Percentiles rank a stretch among this genome's conserved stretches.
These are phyloP conservation scores for Sus cebifrons DNA, from an alignment of 2,797 vertebrate species.

Conservation along the genomic window DNA sequence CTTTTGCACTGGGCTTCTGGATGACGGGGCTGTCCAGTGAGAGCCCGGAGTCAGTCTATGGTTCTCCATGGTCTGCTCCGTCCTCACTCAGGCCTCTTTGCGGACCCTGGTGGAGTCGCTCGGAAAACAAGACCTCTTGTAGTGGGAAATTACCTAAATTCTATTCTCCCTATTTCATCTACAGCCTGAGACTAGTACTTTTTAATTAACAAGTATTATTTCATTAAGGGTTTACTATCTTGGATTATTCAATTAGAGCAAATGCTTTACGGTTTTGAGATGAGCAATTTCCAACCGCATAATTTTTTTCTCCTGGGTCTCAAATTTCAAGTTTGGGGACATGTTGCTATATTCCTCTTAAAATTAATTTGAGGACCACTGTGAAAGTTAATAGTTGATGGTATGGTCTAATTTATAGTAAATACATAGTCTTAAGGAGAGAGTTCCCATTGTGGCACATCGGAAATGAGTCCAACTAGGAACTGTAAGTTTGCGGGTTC, in stretches of 20 bases:
- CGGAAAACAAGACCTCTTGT: background rate
- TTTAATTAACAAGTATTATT: background rate
- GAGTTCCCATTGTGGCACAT: too few species aligned
- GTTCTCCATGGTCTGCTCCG: background rate
- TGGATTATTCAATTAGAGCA: background rate
- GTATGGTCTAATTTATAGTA: background rate
- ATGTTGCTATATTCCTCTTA: background rate
- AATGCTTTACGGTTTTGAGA: background rate
- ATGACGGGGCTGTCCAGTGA: fast-evolving
- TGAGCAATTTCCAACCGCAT: background rate
- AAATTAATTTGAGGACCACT: background rate
- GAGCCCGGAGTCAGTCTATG: background rate
- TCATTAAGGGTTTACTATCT: background rate
- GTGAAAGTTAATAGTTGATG: background rate
- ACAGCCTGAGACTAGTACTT: background rate
- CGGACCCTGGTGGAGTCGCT: background rate
- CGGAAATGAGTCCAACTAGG: too few species aligned
- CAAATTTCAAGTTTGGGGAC: background rate
- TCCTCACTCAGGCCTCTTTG: background rate
- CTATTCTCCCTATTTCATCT: background rate
- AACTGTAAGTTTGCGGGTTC: too few species aligned
- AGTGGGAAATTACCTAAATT: background rate
- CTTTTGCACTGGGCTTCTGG: background rate
- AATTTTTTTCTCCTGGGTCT: background rate
- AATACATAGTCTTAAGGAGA: background rate